phyloP scores from a whole-genome alignment of 30 jellyfish, hydroid and myxozoan species.

The Aurelia sp. region DNA sequence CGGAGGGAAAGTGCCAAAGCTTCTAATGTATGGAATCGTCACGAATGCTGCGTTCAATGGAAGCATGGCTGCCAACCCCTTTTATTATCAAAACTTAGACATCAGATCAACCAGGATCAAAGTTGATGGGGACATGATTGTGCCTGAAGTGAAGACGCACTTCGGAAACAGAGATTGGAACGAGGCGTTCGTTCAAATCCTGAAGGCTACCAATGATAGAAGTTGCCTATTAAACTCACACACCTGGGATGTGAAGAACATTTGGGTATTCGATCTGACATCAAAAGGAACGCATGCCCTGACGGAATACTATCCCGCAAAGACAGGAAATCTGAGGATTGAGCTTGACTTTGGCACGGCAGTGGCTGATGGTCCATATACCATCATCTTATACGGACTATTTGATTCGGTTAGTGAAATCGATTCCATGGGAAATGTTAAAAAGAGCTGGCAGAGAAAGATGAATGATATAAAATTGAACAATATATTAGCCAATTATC shows the following conservation, averaged over 20 bases:
- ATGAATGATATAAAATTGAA: background rate
- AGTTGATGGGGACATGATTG: too few relatives aligned
- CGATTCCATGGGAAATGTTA: background rate
- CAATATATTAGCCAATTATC: background rate
- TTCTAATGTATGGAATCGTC: background rate
- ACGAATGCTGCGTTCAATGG: background rate
- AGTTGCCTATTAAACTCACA: constrained; percentile 2
- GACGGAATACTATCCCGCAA: background rate
- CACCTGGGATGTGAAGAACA: background rate
- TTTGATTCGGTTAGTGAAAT: background rate
- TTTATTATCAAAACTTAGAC: too few relatives aligned
- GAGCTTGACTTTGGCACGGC: background rate
- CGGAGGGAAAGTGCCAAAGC: background rate
- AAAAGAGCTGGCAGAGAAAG: background rate
- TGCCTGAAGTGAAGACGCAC: too few relatives aligned
- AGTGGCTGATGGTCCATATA: background rate
- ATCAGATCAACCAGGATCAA: too few relatives aligned
- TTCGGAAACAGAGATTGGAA: background rate
- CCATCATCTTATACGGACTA: background rate
- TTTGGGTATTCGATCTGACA: background rate
- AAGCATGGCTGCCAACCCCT: background rate
- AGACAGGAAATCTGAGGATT: background rate
- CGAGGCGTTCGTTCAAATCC: background rate
- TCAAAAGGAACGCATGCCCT: background rate
- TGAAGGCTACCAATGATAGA: background rate